phyloP scores from a whole-genome alignment of 2,888 invertebrate genomes.

The Agapostemon virescens region DNA sequence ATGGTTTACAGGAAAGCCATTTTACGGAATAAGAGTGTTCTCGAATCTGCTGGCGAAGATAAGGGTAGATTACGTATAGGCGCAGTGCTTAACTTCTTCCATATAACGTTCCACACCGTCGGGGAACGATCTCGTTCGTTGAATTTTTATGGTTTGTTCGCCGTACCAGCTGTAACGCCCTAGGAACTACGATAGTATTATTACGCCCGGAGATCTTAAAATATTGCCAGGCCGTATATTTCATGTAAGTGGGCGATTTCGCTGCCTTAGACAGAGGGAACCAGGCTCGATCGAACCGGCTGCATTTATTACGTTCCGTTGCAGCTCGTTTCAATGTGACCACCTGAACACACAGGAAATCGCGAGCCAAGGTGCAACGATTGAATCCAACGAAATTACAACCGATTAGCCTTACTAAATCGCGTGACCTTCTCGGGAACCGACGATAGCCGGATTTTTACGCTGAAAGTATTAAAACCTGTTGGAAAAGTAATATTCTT shows the following conservation, averaged over 20 bases:
- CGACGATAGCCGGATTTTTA: neutral
- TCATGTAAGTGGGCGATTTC: constrained; percentile 63
- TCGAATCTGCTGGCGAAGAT: constrained; percentile 59
- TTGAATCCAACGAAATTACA: constrained; percentile 17
- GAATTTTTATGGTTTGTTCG: constrained; percentile 68
- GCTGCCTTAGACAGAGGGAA: constrained; percentile 43
- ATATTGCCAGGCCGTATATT: constrained; percentile 64
- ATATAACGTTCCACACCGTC: constrained; percentile 55
- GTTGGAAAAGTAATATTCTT: too few relatives aligned
- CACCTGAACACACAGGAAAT: neutral
- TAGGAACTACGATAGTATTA: constrained; percentile 64
- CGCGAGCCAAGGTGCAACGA: constrained; percentile 6
- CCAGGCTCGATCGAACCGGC: constrained; percentile 47
- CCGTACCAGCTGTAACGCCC: constrained; percentile 63
- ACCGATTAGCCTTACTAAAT: neutral
- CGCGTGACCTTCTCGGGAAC: neutral
- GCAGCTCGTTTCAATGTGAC: constrained; percentile 27
- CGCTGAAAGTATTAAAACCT: too few relatives aligned
- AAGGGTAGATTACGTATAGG: constrained; percentile 61
- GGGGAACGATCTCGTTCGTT: constrained; percentile 61
- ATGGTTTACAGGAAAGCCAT: constrained; percentile 48
- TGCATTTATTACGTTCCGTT: constrained; percentile 54
- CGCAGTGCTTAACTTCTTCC: constrained; percentile 58
- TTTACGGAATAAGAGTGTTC: constrained; percentile 45
- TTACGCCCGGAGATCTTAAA: constrained; percentile 66